A percentile compares a stretch with the other conserved stretches of the same genome.
These are phyloP conservation scores for Cyanoramphus novaezelandiae DNA, from an alignment of 2,113 vertebrate species.

Conservation along the genomic window DNA sequence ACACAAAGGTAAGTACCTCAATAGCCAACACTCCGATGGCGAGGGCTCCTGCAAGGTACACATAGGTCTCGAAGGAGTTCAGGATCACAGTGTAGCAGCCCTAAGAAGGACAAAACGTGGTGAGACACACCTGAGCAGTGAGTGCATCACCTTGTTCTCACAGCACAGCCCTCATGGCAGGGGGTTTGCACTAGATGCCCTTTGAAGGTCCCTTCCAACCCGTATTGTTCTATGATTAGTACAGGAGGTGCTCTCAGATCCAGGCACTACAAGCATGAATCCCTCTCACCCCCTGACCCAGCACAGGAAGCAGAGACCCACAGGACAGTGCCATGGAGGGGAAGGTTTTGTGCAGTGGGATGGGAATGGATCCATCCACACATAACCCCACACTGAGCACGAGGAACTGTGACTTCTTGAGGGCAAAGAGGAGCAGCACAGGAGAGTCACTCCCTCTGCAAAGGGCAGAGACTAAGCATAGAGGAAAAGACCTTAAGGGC, in stretches of 20 bases:
- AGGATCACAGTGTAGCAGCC: slow-evolving; percentile 91
- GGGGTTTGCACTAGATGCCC: not conserved
- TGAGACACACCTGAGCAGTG: not conserved
- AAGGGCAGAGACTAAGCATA: not conserved
- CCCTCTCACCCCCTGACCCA: not conserved
- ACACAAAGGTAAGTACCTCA: slow-evolving; percentile 77
- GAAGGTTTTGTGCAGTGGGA: not conserved
- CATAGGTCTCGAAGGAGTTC: slow-evolving; percentile 88
- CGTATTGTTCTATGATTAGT: not conserved
- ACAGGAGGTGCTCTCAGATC: too few relatives aligned
- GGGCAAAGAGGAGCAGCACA: not conserved
- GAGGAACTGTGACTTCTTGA: not conserved
- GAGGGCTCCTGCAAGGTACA: slow-evolving; percentile 90
- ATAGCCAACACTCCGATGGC: slow-evolving; percentile 89
- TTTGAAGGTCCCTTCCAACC: not conserved
- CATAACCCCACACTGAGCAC: not conserved
- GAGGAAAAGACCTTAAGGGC: not conserved
- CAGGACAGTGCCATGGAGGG: not conserved
- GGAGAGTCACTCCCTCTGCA: not conserved
- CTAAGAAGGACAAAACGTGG: slow-evolving; percentile 46
- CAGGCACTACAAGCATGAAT: not conserved
- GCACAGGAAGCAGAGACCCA: not conserved
- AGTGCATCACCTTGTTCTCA: rapidly evolving
- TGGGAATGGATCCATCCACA: not conserved
- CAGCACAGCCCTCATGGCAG: not conserved